Base-by-base conservation (phyloP, 1,140 invertebrate species). In the Diorhabda carinulata region DNA sequence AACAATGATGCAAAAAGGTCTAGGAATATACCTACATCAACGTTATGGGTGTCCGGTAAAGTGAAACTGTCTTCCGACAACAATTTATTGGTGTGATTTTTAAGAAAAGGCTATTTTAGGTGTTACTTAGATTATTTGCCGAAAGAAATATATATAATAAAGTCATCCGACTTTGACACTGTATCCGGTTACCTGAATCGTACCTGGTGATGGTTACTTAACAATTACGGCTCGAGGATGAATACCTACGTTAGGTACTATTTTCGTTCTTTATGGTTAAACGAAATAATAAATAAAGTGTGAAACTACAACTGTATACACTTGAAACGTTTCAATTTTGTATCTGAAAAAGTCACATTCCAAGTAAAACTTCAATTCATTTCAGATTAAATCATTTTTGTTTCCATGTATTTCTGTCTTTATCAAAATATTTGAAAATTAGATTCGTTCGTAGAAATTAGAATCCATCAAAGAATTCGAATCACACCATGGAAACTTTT, bases 41-140 rank as follows among this genome's bases (percentile, higher is more conserved):
- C 47, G 47, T 52, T 52, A 8, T 52, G 47, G 47, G 47, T 52
- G 47, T 52, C 47, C 47, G n/a, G 2, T 52, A 52, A 52, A 52
- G 47, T 52, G 47, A 52, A 25, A 4, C 47, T 52, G 47, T 52
- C 47, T 52, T 52, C 47, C 10, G 41, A 60, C 5, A 42, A 42
- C n/a, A 60, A 60, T 60, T 60, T 60, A 60, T 60, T 60, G 41
- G 58, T 60, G 58, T 10, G n/a, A 60, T 60, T 60, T 60, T 42
- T 60, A 60, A 42, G 41, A 60, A 60, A 60, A 10, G 58, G 41
- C 58, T 10, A 42, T 60, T 60, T 60, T n/a, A 60, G 58, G 58
- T 42, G 41, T 42, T 60, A 60, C 8, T 52, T 60, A 60, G 58
- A 42, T 60, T 60, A 60, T 60, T 60, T 60, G 41, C 58, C 58